Base-by-base conservation (phyloP, 2,888 invertebrate genomes). In the Brachynemurus nebulosus region DNA sequence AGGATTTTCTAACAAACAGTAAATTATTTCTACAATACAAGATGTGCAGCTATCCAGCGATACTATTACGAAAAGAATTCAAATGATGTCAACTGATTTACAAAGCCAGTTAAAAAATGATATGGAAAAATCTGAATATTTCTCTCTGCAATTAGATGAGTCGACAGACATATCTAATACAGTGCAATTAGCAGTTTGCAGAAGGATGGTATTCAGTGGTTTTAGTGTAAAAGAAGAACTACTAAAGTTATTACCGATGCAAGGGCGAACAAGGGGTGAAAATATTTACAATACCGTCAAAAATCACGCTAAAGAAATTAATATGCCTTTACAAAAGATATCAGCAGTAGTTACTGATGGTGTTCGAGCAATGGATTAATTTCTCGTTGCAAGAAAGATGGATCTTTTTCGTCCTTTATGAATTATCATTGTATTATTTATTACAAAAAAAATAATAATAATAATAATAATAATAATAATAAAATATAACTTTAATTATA, bases 11-110 rank as follows among this genome's bases (percentile, higher is more conserved):
- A 56, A 54, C 50, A 55, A 53, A 51, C 42, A 38, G 20, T 52
- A 55, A 48, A 54, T 55, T 44, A 43, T 54, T 27, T 50, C 52
- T 47, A 52, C 52, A 35, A 55, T 54, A 45, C 48, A 55, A 41
- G 46, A 46, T 35, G 44, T 54, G 20, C 54, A 54, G 49, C 52
- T 54, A 45, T 54, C 55, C 48, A 43, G 38, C 40, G 48, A 45
- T 23, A 49, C 47, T n/a, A n/a, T n/a, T n/a, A 37, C 39, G 42
- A 18, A 49, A 33, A 41, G 45, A 45, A 45, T 23, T 37, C 9
- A 21, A 41, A 42, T 21, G n/a, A n/a, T n/a, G n/a, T n/a, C n/a
- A n/a, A 46, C 20, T 34, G 43, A 46, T 44, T 37, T 46, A 36
- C 27, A 36, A 42, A 37, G 30, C 37, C 43, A 43, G 46, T 44